Conservation (phyloP, 1,140 invertebrate genomes). For the Achatina immaculata region DNA sequence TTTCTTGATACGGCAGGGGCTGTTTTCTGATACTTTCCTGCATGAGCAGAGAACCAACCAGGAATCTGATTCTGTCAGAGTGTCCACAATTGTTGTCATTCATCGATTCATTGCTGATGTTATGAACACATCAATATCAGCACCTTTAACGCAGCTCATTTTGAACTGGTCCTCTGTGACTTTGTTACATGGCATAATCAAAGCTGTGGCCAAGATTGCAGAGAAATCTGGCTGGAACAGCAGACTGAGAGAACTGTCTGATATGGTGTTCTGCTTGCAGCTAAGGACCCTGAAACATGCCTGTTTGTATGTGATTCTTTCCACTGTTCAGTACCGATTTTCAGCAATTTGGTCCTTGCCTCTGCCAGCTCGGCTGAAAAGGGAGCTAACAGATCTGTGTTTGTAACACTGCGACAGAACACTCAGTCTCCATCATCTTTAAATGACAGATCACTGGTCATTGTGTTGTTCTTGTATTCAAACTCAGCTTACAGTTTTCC, state of each 20-base stretch:
- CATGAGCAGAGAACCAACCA: neutral
- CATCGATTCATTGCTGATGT: slow-evolving; percentile 17
- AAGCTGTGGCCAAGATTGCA: neutral
- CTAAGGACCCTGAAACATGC: slow-evolving; percentile 22
- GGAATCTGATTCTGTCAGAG: neutral
- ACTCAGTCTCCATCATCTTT: too few relatives aligned
- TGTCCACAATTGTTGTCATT: neutral
- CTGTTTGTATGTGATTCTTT: slow-evolving; percentile 5
- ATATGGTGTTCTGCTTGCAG: slow-evolving; percentile 6
- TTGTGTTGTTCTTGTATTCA: too few relatives aligned
- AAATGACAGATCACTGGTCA: too few relatives aligned
- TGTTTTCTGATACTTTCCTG: slow-evolving; percentile 15
- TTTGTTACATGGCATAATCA: slow-evolving; percentile 7
- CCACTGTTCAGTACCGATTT: neutral
- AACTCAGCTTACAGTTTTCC: too few relatives aligned
- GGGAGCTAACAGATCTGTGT: slow-evolving; percentile 15
- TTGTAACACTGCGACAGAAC: too few relatives aligned
- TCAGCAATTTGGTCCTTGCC: neutral
- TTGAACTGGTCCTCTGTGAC: slow-evolving; percentile 6
- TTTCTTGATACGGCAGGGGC: slow-evolving; percentile 19
- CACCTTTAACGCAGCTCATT: neutral
- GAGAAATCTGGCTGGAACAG: neutral
- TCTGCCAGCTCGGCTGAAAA: slow-evolving; percentile 28
- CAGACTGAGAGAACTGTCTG: neutral
- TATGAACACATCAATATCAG: slow-evolving; percentile 15